phyloP scores from a whole-genome alignment of 2,113 vertebrate genomes.

The Rattus norvegicus region GRCr8 NC_086024.1:44284501-44285000 shows the following conservation, averaged over 20 bases:
- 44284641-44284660: background rate
- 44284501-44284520: rapidly evolving
- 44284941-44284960: rapidly evolving
- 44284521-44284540: background rate
- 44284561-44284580: too few species aligned
- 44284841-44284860: background rate
- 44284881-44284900: rapidly evolving
- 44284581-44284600: background rate
- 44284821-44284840: background rate
- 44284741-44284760: background rate
- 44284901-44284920: background rate
- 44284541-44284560: background rate
- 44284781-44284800: background rate
- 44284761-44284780: too few species aligned
- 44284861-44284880: background rate
- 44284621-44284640: background rate
- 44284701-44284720: background rate
- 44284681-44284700: background rate
- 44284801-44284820: background rate
- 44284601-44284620: rapidly evolving
- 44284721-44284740: background rate
- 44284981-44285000: background rate
- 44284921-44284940: background rate
- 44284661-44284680: slow-evolving; percentile 17
- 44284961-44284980: too few species aligned